Conservation (phyloP, 1,140 invertebrate species). For the Palaemon carinicauda region DNA sequence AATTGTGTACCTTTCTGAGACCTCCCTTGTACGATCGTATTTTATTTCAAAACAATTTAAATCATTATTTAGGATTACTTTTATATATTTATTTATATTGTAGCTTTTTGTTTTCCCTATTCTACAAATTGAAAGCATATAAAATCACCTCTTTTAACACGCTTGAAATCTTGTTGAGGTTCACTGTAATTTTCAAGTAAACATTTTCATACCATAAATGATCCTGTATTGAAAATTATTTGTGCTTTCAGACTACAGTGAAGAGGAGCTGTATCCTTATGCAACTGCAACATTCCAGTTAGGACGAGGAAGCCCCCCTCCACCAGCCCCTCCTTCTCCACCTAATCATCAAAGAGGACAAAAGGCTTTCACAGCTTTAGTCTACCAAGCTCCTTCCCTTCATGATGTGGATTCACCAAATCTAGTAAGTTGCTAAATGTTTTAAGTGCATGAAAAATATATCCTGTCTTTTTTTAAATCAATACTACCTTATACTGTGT, state of each 20-base stretch:
- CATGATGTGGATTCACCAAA: constrained; percentile 58
- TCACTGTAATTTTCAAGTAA: background rate
- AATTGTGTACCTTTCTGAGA: no score
- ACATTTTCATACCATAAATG: background rate
- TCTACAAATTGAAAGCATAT: no score
- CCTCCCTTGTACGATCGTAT: no score
- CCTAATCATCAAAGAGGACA: constrained; percentile 30
- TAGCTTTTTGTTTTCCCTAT: no score
- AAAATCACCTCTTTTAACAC: no score
- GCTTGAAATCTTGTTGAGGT: no score
- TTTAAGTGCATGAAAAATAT: no score
- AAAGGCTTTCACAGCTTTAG: constrained; percentile 56
- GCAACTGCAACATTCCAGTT: constrained; percentile 53
- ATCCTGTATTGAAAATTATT: background rate
- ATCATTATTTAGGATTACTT: no score
- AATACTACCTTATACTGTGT: no score
- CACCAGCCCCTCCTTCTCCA: constrained; percentile 49
- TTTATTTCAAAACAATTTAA: no score
- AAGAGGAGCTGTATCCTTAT: constrained; percentile 58
- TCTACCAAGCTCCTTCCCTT: constrained; percentile 58
- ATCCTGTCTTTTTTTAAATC: no score
- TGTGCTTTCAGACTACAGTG: constrained; percentile 36
- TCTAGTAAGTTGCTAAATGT: constrained; percentile 32
- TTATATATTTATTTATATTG: no score
- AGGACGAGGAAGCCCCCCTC: constrained; percentile 51